A percentile compares a stretch with the other conserved stretches of the same genome.
phyloP scores from a whole-genome alignment of 2,888 invertebrate species.

The Tenthredo amoena region DNA sequence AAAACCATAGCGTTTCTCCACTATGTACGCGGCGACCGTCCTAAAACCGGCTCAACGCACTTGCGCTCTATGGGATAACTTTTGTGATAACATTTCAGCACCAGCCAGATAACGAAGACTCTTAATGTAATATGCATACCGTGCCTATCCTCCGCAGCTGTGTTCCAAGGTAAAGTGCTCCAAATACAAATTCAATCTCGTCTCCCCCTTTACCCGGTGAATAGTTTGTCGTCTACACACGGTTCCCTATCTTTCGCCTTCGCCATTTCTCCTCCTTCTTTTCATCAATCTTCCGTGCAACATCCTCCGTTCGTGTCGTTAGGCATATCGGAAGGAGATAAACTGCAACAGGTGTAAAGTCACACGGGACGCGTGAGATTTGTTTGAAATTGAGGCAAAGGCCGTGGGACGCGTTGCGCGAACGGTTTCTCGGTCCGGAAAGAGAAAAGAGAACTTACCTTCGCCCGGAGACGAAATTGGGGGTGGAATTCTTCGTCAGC shows the following conservation, averaged over 20 bases:
- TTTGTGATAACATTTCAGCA: conserved; percentile 72
- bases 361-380: not conserved
- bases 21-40: conserved; percentile 1
- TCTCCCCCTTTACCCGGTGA: not conserved
- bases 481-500: conserved; percentile 8
- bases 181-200: conserved; percentile 42
- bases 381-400: not conserved
- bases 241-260: not conserved
- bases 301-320: not conserved
- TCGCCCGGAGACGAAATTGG: not conserved
- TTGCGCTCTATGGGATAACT: conserved; percentile 74
- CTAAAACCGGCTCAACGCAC: conserved; percentile 66
- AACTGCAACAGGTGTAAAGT: conserved; percentile 4
- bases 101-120: conserved; percentile 61
- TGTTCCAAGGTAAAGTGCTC: conserved; percentile 31
- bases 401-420: not conserved
- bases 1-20: not conserved
- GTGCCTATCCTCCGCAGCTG: conserved; percentile 57
- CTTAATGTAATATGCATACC: conserved; percentile 73
- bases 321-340: not conserved
- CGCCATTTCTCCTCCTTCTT: not conserved
- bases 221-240: not conserved
- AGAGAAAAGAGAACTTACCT: not conserved
- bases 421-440: not conserved
- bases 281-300: not conserved